Conservation (phyloP, 2,113 vertebrate species). For the Pluvialis apricaria region DNA sequence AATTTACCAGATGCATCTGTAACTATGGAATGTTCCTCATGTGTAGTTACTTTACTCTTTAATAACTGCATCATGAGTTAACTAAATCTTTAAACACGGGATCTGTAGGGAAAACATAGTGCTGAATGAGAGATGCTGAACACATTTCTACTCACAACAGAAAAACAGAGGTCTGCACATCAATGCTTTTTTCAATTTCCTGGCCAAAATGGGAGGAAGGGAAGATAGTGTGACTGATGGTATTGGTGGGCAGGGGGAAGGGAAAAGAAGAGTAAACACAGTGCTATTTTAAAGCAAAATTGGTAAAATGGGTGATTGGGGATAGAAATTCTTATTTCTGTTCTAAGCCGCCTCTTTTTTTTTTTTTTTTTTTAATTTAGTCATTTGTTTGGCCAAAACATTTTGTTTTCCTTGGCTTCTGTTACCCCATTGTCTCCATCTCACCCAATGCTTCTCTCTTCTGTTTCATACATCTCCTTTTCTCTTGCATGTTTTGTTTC, state of each 20-base stretch:
- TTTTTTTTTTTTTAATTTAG: neutral
- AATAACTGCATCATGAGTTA: neutral
- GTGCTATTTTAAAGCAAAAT: neutral
- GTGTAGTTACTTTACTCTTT: neutral
- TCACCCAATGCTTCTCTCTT: neutral
- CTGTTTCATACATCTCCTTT: neutral
- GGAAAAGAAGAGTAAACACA: neutral
- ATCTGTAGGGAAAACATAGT: neutral
- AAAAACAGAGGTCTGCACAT: neutral
- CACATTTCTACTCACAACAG: neutral
- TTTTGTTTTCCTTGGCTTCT: neutral
- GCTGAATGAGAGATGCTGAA: neutral
- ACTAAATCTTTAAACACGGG: neutral
- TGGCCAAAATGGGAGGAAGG: neutral
- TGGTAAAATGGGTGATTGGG: fast-evolving
- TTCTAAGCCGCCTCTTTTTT: fast-evolving
- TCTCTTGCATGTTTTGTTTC: neutral
- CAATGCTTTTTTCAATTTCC: neutral
- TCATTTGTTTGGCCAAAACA: neutral
- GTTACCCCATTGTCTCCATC: neutral
- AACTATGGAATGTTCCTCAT: neutral
- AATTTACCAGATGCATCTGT: neutral
- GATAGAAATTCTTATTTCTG: neutral
- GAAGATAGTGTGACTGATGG: neutral
- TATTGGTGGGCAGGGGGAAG: neutral